Percentiles rank a stretch among this genome's conserved stretches.
These are phyloP conservation scores for Dipodomys stephensi DNA, from an alignment of 2,113 vertebrate species.

Conservation along the genomic window DNA sequence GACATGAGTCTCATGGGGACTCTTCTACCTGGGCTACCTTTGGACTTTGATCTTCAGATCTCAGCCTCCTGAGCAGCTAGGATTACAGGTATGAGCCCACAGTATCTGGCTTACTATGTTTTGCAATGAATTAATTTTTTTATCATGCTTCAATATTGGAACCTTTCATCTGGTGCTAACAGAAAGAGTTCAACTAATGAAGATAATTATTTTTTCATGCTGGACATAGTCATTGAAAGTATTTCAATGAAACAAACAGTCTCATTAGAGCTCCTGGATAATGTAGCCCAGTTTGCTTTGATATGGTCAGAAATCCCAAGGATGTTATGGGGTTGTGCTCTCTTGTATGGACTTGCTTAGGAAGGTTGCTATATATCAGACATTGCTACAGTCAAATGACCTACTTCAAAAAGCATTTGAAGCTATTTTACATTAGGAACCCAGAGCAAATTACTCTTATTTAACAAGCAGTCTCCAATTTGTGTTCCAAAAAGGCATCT, in stretches of 20 bases:
- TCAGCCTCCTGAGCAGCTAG: no score
- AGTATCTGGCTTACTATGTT: conserved; percentile 69
- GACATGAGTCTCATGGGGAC: no score
- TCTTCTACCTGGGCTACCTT: no score
- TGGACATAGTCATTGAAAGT: conserved; percentile 85
- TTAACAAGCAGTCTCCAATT: conserved; percentile 85
- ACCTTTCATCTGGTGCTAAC: conserved; percentile 82
- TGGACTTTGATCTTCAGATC: no score
- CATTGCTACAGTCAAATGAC: conserved; percentile 83
- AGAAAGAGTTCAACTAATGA: conserved; percentile 85
- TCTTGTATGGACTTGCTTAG: conserved; percentile 82
- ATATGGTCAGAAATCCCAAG: conserved; percentile 86
- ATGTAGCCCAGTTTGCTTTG: conserved; percentile 84
- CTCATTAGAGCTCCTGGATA: conserved; percentile 86
- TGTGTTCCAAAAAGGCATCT: conserved; percentile 75
- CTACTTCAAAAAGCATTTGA: conserved; percentile 85
- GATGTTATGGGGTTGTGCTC: conserved; percentile 83
- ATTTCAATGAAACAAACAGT: conserved; percentile 87
- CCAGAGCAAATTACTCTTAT: conserved; percentile 85
- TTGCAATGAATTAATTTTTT: conserved; percentile 83
- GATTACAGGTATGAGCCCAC: no score
- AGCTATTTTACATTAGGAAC: conserved; percentile 82
- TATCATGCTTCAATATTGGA: conserved; percentile 83
- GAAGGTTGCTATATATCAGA: conserved; percentile 74
- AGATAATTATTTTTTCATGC: conserved; percentile 88